A percentile compares a stretch with the other conserved stretches of the same genome.
Evolutionary conservation across 2,797 vertebrate species (phyloP).

Genomic region (Leptoclinus maculatus): DNA sequence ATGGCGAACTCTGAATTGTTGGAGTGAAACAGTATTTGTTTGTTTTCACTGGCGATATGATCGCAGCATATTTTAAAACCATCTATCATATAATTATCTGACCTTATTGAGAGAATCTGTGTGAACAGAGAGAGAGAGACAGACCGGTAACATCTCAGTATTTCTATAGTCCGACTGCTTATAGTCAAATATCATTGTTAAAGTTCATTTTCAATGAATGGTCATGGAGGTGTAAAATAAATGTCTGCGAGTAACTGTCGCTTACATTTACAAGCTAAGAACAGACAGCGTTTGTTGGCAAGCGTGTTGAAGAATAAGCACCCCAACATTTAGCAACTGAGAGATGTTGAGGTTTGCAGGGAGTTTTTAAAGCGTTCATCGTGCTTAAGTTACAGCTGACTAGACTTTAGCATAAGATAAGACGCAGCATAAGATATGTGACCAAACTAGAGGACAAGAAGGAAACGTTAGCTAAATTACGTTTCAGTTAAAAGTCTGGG

Average conservation of each 20-base stretch:
- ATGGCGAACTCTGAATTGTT: conserved; percentile 36
- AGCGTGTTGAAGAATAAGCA: not conserved
- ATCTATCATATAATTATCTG: conserved; percentile 30
- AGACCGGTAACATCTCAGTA: not conserved
- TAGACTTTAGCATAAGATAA: no score
- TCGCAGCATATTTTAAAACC: conserved; percentile 18
- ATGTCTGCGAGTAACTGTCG: not conserved
- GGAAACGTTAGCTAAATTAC: no score
- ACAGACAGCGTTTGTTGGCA: not conserved
- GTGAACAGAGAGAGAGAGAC: not conserved
- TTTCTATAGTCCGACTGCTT: not conserved
- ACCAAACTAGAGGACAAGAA: no score
- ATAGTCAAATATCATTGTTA: not conserved
- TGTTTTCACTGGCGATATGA: conserved; percentile 40
- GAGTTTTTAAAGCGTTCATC: not conserved
- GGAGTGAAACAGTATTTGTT: conserved; percentile 56
- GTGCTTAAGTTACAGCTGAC: not conserved
- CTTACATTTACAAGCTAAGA: not conserved
- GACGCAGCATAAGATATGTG: no score
- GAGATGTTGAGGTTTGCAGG: not conserved
- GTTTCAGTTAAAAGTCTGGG: not conserved
- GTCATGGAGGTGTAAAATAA: not conserved
- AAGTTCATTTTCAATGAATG: not conserved
- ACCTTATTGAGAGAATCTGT: conserved; percentile 7
- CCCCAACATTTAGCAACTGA: not conserved